phyloP scores from a whole-genome alignment of 1,140 invertebrate genomes.

The Drosophila funebris region DNA sequence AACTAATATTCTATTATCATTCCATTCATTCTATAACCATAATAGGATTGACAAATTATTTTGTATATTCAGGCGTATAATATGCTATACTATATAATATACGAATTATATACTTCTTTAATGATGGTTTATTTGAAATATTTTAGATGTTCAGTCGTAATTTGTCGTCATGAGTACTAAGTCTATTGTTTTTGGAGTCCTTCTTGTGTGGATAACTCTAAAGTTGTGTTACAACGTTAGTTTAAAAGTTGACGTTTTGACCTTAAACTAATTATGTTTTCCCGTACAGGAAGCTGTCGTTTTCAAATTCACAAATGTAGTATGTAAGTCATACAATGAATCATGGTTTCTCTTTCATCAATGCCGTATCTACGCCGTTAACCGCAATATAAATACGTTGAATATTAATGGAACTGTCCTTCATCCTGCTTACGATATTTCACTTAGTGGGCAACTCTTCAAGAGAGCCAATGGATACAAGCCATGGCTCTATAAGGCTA shows the following conservation, averaged over 20 bases:
- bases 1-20: too few relatives aligned
- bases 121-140: too few relatives aligned
- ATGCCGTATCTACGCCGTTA: slow-evolving; percentile 13
- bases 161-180: not conserved
- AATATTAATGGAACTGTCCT: not conserved
- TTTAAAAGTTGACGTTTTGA: not conserved
- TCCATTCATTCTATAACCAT: too few relatives aligned
- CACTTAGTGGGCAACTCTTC: not conserved
- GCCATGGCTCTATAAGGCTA: slow-evolving; percentile 6
- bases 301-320: slow-evolving; percentile 17
- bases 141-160: not conserved
- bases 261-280: not conserved
- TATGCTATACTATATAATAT: too few relatives aligned
- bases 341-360: not conserved
- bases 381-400: not conserved
- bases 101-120: too few relatives aligned
- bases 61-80: too few relatives aligned
- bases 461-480: slow-evolving; percentile 12
- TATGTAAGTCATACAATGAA: slow-evolving; percentile 7
- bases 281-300: not conserved
- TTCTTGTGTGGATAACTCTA: not conserved
- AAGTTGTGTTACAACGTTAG: not conserved
- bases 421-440: not conserved
- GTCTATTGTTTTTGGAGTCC: not conserved
- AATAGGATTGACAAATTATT: too few relatives aligned